Conservation (phyloP, 2,113 vertebrate species). For the Oryzias celebensis region DNA sequence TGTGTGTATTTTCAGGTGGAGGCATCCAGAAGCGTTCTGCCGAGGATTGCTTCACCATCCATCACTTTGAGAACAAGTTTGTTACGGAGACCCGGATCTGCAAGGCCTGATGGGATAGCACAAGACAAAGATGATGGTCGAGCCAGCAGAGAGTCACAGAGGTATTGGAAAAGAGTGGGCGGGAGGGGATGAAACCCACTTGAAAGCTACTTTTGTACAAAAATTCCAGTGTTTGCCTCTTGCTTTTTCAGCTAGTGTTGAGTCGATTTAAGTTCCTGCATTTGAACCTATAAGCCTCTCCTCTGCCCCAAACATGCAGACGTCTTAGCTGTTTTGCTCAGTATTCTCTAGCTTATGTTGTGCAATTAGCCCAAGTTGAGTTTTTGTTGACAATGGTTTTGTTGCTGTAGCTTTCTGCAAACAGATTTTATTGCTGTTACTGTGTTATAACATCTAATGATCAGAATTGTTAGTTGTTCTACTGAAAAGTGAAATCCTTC, state of each 20-base stretch:
- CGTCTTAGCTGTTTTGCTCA: slow-evolving; percentile 31
- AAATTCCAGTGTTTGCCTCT: slow-evolving; percentile 37
- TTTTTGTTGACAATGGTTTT: slow-evolving; percentile 35
- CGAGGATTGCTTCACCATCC: slow-evolving; percentile 86
- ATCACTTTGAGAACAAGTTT: slow-evolving; percentile 91
- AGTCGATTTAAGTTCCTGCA: slow-evolving; percentile 52
- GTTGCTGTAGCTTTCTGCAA: slow-evolving; percentile 50
- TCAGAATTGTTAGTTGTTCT: slow-evolving; percentile 13
- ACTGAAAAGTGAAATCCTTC: slow-evolving; percentile 28
- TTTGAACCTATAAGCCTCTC: slow-evolving; percentile 23
- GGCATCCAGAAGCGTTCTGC: slow-evolving; percentile 88
- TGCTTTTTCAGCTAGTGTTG: slow-evolving; percentile 57
- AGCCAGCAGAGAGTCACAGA: background rate
- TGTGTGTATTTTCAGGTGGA: slow-evolving; percentile 43
- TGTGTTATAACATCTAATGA: slow-evolving; percentile 26
- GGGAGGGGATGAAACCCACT: slow-evolving; percentile 33
- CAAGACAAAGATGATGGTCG: background rate
- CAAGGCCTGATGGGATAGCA: slow-evolving; percentile 75
- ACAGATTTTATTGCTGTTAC: slow-evolving; percentile 30
- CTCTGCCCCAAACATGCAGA: slow-evolving; percentile 6
- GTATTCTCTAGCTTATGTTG: slow-evolving; percentile 41
- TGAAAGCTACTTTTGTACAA: slow-evolving; percentile 65
- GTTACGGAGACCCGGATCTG: slow-evolving; percentile 91
- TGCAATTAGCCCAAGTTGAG: slow-evolving; percentile 31
- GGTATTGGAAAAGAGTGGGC: slow-evolving; percentile 11